phyloP scores from a whole-genome alignment of 2,797 vertebrate species.

The Chromis chromis region DNA sequence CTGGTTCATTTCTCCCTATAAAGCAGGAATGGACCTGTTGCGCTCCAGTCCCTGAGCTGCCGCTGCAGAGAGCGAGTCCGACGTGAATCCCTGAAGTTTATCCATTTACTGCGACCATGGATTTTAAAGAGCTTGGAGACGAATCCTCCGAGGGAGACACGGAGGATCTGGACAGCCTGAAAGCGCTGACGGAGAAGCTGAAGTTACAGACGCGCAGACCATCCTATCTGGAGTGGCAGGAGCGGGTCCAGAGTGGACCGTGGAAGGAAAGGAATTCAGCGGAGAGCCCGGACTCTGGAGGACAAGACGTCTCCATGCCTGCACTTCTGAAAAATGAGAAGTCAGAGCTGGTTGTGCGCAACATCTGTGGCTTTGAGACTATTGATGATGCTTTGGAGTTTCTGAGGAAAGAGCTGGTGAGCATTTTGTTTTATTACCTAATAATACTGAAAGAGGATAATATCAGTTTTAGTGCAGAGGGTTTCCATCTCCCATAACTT shows the following conservation, averaged over 20 bases:
- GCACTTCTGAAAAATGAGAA: constrained; percentile 47
- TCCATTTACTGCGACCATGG: constrained; percentile 66
- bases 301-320: constrained; percentile 27
- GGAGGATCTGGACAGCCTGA: constrained; percentile 89
- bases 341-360: constrained; percentile 51
- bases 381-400: constrained; percentile 90
- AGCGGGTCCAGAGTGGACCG: constrained; percentile 84
- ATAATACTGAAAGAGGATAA: not conserved
- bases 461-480: not conserved
- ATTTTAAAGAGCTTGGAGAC: constrained; percentile 86
- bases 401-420: constrained; percentile 93
- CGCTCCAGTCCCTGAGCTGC: constrained; percentile 29
- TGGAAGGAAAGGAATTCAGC: constrained; percentile 77
- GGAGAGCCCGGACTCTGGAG: constrained; percentile 24
- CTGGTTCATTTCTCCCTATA: constrained; percentile 70
- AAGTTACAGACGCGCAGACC: constrained; percentile 93
- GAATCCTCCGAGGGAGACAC: constrained; percentile 78
- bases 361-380: constrained; percentile 90
- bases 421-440: constrained; percentile 32
- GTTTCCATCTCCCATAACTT: not conserved
- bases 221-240: constrained; percentile 95
- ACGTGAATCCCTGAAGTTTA: not conserved
- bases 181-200: constrained; percentile 92
- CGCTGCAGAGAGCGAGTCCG: not conserved
- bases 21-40: constrained; percentile 72